Evolutionary conservation across 2,888 invertebrate species (phyloP).

Genomic region (Parascotia fuliginaria): DNA sequence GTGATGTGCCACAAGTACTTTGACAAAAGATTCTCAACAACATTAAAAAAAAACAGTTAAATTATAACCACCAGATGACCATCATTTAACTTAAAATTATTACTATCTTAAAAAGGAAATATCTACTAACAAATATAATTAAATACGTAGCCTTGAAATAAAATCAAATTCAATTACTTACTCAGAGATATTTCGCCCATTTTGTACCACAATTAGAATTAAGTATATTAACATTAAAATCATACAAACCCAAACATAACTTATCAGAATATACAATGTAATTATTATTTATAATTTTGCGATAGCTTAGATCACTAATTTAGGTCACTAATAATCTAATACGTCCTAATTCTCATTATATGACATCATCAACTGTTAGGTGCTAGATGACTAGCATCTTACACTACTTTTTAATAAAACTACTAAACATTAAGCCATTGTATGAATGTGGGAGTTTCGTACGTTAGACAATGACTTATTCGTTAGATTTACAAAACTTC

Average conservation of each 20-base stretch:
- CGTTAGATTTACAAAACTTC: slow-evolving; percentile 6
- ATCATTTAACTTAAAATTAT: no score
- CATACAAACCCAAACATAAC: background rate
- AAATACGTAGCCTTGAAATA: no score
- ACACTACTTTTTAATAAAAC: background rate
- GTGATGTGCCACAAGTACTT: no score
- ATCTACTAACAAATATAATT: no score
- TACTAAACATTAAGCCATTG: background rate
- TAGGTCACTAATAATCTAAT: slow-evolving; percentile 4
- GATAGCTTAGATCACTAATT: background rate
- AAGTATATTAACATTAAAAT: background rate
- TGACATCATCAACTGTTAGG: slow-evolving; percentile 32
- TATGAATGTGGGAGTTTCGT: background rate
- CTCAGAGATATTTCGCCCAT: slow-evolving; percentile 4
- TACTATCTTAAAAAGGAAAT: no score
- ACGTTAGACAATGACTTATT: slow-evolving; percentile 5
- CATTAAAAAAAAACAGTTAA: no score
- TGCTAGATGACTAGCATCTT: background rate
- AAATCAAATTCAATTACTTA: no score
- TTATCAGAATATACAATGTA: background rate
- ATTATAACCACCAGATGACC: no score
- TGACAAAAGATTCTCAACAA: no score
- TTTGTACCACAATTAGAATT: no score
- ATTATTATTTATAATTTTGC: background rate
- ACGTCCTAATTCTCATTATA: slow-evolving; percentile 27